Evolutionary conservation across 2,888 invertebrate species (phyloP).

Genomic region (Aphrophora alni): DNA sequence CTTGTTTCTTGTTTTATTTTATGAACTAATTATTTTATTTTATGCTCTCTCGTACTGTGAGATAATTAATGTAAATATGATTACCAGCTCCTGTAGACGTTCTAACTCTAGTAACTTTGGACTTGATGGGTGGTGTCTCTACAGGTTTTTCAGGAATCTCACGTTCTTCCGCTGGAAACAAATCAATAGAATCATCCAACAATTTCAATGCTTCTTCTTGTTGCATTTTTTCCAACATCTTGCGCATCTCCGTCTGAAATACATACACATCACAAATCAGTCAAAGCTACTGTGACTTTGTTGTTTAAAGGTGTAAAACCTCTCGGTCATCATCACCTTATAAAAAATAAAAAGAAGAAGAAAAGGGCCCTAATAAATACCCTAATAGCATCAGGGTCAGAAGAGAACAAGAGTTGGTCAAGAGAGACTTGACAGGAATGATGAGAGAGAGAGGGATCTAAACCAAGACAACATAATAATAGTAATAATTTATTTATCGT

Average conservation of each 20-base stretch:
- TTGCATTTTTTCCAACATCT: conserved; percentile 48
- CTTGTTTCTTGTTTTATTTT: too few relatives aligned
- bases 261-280: conserved; percentile 17
- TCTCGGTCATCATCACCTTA: too few relatives aligned
- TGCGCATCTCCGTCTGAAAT: conserved; percentile 46
- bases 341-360: too few relatives aligned
- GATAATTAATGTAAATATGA: too few relatives aligned
- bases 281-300: conserved; percentile 9
- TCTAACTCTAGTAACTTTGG: conserved; percentile 37
- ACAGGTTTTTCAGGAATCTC: not conserved
- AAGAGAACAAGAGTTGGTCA: too few relatives aligned
- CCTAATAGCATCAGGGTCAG: too few relatives aligned
- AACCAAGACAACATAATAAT: conserved; percentile 33
- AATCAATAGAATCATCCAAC: conserved; percentile 43
- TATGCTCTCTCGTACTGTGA: too few relatives aligned
- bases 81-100: conserved; percentile 47
- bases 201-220: conserved; percentile 48
- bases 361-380: not conserved
- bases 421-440: too few relatives aligned
- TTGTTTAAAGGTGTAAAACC: too few relatives aligned
- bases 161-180: conserved; percentile 12
- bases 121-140: conserved; percentile 27
- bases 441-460: too few relatives aligned
- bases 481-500: too few relatives aligned
- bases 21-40: too few relatives aligned